Conservation (phyloP, 2,113 vertebrate genomes). For the Scomber scombrus region DNA sequence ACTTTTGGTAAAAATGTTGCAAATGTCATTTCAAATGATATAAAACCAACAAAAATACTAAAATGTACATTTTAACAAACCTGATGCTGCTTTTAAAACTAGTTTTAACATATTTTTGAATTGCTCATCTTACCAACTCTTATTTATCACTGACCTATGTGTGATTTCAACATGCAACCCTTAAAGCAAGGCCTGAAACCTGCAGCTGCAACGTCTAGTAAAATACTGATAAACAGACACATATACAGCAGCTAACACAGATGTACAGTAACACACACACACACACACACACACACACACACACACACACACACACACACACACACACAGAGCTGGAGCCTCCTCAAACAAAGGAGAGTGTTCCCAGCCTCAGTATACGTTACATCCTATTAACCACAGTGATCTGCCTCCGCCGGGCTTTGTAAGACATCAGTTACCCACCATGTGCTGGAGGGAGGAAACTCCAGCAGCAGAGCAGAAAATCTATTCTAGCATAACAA, state of each 20-base stretch:
- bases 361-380: slow-evolving; percentile 4
- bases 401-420: slow-evolving; percentile 30
- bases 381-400: slow-evolving; percentile 49
- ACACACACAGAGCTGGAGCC: background rate
- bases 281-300: background rate
- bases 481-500: slow-evolving; percentile 54
- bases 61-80: too few relatives aligned
- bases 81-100: too few relatives aligned
- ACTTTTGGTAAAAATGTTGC: too few relatives aligned
- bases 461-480: slow-evolving; percentile 33
- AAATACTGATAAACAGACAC: background rate
- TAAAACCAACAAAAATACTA: too few relatives aligned
- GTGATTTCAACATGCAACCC: too few relatives aligned
- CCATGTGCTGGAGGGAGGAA: slow-evolving; percentile 44
- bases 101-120: too few relatives aligned
- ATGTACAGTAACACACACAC: background rate
- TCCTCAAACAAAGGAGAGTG: background rate
- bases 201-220: too few relatives aligned
- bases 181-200: too few relatives aligned
- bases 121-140: too few relatives aligned
- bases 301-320: too few relatives aligned
- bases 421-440: slow-evolving; percentile 39
- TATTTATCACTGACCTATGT: too few relatives aligned
- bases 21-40: too few relatives aligned
- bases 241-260: background rate